Evolutionary conservation across 2,113 vertebrate species (phyloP), one percentile per base, ranked within the genome.

Genomic region (Cyprinodon variegatus): DNA sequence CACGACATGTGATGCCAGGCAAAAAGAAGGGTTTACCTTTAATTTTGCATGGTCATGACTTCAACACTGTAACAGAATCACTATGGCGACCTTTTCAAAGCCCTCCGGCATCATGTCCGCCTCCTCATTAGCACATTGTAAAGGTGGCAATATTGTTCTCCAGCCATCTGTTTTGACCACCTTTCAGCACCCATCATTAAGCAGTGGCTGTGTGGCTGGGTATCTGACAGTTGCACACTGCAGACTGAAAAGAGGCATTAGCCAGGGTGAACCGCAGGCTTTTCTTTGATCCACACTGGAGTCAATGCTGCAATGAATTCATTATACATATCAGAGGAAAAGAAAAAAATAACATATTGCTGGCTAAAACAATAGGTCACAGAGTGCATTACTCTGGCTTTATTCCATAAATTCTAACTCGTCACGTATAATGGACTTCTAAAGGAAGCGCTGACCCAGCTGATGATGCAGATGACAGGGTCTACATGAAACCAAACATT

Each of bases 31-130:
- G 70, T 41, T 74, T 29, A 10, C 15, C 43, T 71, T 29, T 41
- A 17, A 61, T 65, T 65, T 72, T 67, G 84, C 83, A 81, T 73
- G 82, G 87, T 87, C 83, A 81, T 81, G 81, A 84, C 88, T 90
- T 75, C 60, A 64, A 67, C 68, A 38, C 74, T 81, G 83, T 82
- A 76, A 20, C 78, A 45, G 45, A 70, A 69, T 91, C 88, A 37
- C 89, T 64, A 90, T 89, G 91, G 85, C 78, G 92, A 93, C 92
- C 82, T 71, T 84, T 83, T 82, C 76, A 87, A 83, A 75, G 82
- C 66, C 77, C 43, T 65, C 79, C 79, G 66, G 85, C 83, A 82
- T 86, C 77, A 77, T 72, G 74, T 72, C 64, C 8, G 17, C 8
- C 15, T 29, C 39, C 83, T 89, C 83, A 89, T 93, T 93, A 93